These are phyloP conservation scores for Pteronura brasiliensis DNA, from an alignment of 2,113 vertebrate species.

Conservation along the genomic window DNA sequence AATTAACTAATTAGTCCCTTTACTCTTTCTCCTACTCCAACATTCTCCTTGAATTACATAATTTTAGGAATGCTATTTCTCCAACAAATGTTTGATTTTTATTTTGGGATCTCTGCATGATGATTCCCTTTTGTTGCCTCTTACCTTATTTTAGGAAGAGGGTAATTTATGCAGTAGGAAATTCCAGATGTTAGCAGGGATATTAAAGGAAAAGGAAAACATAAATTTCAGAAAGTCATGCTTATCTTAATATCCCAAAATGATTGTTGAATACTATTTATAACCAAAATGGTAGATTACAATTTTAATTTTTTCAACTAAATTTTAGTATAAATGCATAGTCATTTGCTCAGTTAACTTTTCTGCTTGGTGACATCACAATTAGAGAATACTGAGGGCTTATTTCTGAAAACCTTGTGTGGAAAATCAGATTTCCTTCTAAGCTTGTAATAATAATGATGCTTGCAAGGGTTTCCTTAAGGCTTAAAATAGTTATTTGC, in stretches of 20 bases:
- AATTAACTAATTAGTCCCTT: conserved; percentile 1
- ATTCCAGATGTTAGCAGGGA: neutral
- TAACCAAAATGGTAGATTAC: conserved; percentile 48
- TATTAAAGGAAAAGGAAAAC: neutral
- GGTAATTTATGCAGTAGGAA: neutral
- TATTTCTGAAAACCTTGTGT: conserved; percentile 53
- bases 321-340: conserved; percentile 50
- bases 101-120: neutral
- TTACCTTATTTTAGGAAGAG: conserved; percentile 36
- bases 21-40: neutral
- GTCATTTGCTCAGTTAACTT: conserved; percentile 46
- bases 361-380: conserved; percentile 55
- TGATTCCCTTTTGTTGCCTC: conserved; percentile 27
- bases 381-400: conserved; percentile 47
- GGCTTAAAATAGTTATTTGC: conserved; percentile 23
- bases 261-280: conserved; percentile 71
- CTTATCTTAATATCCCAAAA: conserved; percentile 27
- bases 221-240: neutral
- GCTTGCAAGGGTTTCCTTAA: conserved; percentile 42
- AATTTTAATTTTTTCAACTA: conserved; percentile 33
- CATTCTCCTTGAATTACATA: conserved; percentile 13
- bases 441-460: neutral
- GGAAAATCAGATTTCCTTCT: conserved; percentile 53
- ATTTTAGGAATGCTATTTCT: conserved; percentile 33
- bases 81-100: neutral